Evolutionary conservation across 2,113 vertebrate genomes (phyloP).

Genomic region (Datnioides undecimradiatus): DNA sequence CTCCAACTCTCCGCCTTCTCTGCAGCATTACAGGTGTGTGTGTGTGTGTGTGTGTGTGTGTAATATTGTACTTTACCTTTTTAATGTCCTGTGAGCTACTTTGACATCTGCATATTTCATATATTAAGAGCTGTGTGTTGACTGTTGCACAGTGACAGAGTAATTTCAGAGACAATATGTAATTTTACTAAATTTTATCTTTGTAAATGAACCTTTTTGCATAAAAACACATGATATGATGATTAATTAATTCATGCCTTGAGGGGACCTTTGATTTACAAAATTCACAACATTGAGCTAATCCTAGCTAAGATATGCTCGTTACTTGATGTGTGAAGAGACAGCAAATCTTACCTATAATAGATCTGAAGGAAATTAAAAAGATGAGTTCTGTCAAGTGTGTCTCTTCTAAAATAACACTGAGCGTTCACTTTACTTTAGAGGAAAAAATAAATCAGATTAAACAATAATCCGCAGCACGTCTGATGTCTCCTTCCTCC

Average conservation of each 20-base stretch:
- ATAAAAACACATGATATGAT: too few species aligned
- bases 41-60: not conserved
- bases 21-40: conserved; percentile 97
- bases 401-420: not conserved
- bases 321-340: not conserved
- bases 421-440: not conserved
- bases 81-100: not conserved
- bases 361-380: not conserved
- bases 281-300: not conserved
- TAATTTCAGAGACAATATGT: not conserved
- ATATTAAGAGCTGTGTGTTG: not conserved
- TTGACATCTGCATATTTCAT: not conserved
- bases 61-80: too few species aligned
- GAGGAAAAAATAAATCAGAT: not conserved
- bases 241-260: too few species aligned
- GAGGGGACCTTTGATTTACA: not conserved
- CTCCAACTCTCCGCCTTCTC: conserved; percentile 93
- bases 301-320: not conserved
- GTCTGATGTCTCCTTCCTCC: not conserved
- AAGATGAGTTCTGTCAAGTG: not conserved
- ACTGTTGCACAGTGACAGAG: too few species aligned
- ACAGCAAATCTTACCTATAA: not conserved
- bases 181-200: too few species aligned
- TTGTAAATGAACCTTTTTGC: too few species aligned
- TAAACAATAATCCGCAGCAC: not conserved